Conservation (phyloP, 2,888 invertebrate genomes). For the Tyria jacobaeae region DNA sequence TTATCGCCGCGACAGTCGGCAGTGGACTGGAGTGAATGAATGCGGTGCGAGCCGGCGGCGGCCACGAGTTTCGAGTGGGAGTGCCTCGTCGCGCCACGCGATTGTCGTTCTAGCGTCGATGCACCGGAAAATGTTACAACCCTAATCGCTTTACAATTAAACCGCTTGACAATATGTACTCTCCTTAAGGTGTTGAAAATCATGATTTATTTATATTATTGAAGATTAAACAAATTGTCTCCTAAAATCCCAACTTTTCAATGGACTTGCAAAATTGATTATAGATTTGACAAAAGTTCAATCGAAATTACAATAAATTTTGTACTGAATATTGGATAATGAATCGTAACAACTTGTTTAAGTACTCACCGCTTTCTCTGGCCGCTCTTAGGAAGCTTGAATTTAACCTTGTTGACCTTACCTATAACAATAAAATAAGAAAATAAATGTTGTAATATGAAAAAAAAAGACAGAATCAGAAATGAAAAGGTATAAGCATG, state of each 20-base stretch:
- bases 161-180: constrained; percentile 76
- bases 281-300: too few relatives aligned
- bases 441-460: constrained; percentile 56
- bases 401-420: constrained; percentile 57
- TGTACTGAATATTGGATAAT: constrained; percentile 11
- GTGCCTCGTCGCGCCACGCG: constrained; percentile 77
- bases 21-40: constrained; percentile 84
- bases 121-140: constrained; percentile 83
- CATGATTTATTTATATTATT: constrained; percentile 38
- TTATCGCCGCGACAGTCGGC: constrained; percentile 79
- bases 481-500: constrained; percentile 53
- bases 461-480: constrained; percentile 47
- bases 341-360: constrained; percentile 25
- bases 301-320: constrained; percentile 13
- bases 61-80: constrained; percentile 75
- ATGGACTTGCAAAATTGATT: too few relatives aligned
- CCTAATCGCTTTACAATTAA: constrained; percentile 83
- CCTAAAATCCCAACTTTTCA: not conserved
- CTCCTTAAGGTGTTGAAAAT: constrained; percentile 62
- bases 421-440: constrained; percentile 64
- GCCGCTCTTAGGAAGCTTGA: constrained; percentile 19
- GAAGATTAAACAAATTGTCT: constrained; percentile 32
- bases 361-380: constrained; percentile 48
- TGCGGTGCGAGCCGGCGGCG: constrained; percentile 74
- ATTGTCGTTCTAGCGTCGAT: constrained; percentile 66